phyloP scores from a whole-genome alignment of 2,888 invertebrate species.

The Agonopterix alstromeriana region DNA sequence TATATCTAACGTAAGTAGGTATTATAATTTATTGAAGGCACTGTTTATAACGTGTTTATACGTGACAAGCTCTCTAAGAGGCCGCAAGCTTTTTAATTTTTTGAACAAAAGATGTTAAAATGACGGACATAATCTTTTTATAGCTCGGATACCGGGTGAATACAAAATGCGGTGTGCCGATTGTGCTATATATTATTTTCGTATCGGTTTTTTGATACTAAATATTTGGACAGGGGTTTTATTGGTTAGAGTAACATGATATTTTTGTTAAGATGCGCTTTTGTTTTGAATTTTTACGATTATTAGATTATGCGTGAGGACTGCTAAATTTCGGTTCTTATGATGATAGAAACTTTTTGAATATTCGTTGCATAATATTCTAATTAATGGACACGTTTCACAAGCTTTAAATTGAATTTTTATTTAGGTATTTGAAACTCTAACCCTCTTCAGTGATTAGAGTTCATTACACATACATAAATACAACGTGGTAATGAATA shows the following conservation, averaged over 20 bases:
- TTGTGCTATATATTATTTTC: slow-evolving; percentile 69
- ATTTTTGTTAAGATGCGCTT: slow-evolving; percentile 55
- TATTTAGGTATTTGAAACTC: too few relatives aligned
- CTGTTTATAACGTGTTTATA: slow-evolving; percentile 59
- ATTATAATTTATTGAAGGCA: slow-evolving; percentile 55
- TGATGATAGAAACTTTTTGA: too few relatives aligned
- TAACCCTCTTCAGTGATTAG: too few relatives aligned
- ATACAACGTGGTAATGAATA: too few relatives aligned
- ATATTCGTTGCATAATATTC: too few relatives aligned
- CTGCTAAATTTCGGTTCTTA: slow-evolving; percentile 40
- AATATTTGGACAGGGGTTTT: slow-evolving; percentile 74
- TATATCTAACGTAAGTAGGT: neutral
- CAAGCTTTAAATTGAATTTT: too few relatives aligned
- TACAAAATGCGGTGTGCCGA: slow-evolving; percentile 61
- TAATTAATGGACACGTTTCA: too few relatives aligned
- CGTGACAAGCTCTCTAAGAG: slow-evolving; percentile 58
- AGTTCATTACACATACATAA: too few relatives aligned
- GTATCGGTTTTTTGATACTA: slow-evolving; percentile 71
- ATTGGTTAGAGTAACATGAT: slow-evolving; percentile 66
- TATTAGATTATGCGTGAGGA: slow-evolving; percentile 65
- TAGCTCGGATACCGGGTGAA: slow-evolving; percentile 54
- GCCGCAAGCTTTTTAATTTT: slow-evolving; percentile 59
- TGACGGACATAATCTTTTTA: slow-evolving; percentile 65
- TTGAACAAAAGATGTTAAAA: slow-evolving; percentile 64
- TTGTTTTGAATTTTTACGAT: slow-evolving; percentile 62